Base-by-base conservation (phyloP, 2,113 vertebrate genomes). In the Tympanuchus pallidicinctus region DNA sequence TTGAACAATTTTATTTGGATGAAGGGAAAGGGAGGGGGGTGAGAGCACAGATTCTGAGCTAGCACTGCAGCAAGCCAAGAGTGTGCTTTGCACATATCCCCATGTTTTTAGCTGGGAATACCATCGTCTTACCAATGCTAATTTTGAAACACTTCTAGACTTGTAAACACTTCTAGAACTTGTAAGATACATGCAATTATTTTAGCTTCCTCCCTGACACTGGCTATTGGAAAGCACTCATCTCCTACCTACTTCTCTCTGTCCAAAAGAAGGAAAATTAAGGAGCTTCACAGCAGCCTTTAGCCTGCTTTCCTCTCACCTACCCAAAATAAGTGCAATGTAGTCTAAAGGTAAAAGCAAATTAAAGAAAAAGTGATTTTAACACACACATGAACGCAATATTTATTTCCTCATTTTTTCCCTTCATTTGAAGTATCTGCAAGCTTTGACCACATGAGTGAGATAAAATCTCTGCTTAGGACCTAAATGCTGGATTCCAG, bases 261-360 rank as follows among this genome's bases (percentile, higher is more conserved):
- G 34, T 78, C 87, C 40, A 38, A 81, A 89, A 69, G 63, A 43
- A 63, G 27, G 57, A 40, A 84, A 92, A 40, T 25, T 50, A 92
- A 90, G 21, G 52, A 34, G 12, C 52, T 67, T 73, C 80, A 73
- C 79, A 83, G 40, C 59, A 76, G n/a, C 57, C 57, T 88, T 88
- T 63, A 89, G 64, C 65, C 65, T 66, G 65, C 84, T 82, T 76
- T 92, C 77, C 93, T 86, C 80, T 60, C 70, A 63, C 13, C 78
- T 76, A 84, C 81, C 38, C 45, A 70, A 95, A 94, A 71, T 30
- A 95, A 87, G 50, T 77, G 93, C 73, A 67, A 93, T 86, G 40
- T 60, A 48, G 64, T 82, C 70, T 71, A 91, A 92, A 86, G 15
- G 38, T 70, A 93, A 72, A 54, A 48, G 56, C 30, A 93, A 93